Base-by-base conservation (phyloP, 1,140 invertebrate species). In the Zophobas atratus region DNA sequence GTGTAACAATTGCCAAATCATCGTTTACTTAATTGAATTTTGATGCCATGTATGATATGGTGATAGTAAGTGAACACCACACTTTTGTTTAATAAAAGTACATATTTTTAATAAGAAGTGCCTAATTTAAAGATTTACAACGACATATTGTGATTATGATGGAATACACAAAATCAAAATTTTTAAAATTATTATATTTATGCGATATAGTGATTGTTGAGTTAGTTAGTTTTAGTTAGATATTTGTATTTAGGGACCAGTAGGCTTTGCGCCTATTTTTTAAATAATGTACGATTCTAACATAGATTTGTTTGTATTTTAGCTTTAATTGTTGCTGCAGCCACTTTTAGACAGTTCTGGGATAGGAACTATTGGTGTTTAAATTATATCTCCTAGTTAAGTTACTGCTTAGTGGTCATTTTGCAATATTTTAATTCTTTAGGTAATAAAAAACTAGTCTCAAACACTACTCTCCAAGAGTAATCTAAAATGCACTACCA, bases 271-370 rank as follows among this genome's bases (percentile, higher is more conserved):
- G 8, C 60, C 20, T 32, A 5, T 57, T 67, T 67, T 67, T 67
- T 43, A 67, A 67, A 36, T 60, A 36, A n/a, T 39, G 33, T 67
- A 67, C 60, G 33, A 46, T 41, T 67, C 20, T 20, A 51, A 51
- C 20, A 2, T 51, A 51, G 49, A n/a, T 51, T 67, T 32, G 38
- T 32, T n/a, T n/a, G 33, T 67, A 67, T 20, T 33, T 51, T 72
- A 72, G 70, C 70, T 51, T 72, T 72, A 72, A 72, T 73, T 73
- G 70, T 73, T 53, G 70, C 49, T 35, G 35, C 55, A 35, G 55
- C 34, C 34, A 57, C 49, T 46, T 46, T 51, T 20, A 20, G 20
- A 20, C 20, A 51, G 49, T 51, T 20, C 49, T 20, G 20, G n/a
- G 20, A 2, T n/a, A n/a, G 3, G 49, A 51, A 20, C 6, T 2